phyloP scores from a whole-genome alignment of 2,113 vertebrate species.

The Cyphomyrus discorhynchus region DNA sequence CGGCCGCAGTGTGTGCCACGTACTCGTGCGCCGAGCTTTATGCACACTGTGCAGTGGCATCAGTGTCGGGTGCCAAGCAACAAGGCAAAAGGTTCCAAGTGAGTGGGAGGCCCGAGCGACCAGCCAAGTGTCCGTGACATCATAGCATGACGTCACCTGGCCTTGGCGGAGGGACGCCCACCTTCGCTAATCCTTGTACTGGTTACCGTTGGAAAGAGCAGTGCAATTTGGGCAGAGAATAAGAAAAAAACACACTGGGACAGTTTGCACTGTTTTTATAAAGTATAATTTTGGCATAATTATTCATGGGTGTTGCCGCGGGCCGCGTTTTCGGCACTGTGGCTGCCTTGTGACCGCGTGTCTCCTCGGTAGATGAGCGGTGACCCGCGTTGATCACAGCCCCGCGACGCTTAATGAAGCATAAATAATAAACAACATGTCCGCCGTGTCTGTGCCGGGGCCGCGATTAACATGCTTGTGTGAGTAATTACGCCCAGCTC shows the following conservation, averaged over 20 bases:
- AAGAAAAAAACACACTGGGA: constrained; percentile 14
- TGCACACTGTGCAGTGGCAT: not conserved
- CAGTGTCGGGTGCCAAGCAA: not conserved
- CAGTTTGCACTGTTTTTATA: constrained; percentile 15
- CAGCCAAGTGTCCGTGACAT: constrained; percentile 22
- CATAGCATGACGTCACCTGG: constrained; percentile 33
- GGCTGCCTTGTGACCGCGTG: not conserved
- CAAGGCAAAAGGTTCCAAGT: not conserved
- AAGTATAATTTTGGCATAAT: constrained; percentile 1
- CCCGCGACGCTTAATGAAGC: not conserved
- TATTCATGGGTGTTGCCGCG: constrained; percentile 4
- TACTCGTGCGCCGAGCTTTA: not conserved
- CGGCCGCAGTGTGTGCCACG: not conserved
- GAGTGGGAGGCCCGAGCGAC: constrained; percentile 10
- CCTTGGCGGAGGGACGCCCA: constrained; percentile 5
- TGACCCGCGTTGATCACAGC: constrained; percentile 2
- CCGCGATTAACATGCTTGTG: constrained; percentile 22
- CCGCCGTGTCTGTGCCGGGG: not conserved
- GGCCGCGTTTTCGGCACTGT: not conserved
- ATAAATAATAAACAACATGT: constrained; percentile 24
- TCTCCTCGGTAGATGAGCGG: not conserved
- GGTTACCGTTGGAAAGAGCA: constrained; percentile 7
- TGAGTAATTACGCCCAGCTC: constrained; percentile 19
- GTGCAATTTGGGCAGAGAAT: not conserved
- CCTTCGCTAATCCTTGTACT: constrained; percentile 12